Base-by-base conservation (phyloP, 1,140 invertebrate genomes). In the Rhopalosiphum padi region DNA sequence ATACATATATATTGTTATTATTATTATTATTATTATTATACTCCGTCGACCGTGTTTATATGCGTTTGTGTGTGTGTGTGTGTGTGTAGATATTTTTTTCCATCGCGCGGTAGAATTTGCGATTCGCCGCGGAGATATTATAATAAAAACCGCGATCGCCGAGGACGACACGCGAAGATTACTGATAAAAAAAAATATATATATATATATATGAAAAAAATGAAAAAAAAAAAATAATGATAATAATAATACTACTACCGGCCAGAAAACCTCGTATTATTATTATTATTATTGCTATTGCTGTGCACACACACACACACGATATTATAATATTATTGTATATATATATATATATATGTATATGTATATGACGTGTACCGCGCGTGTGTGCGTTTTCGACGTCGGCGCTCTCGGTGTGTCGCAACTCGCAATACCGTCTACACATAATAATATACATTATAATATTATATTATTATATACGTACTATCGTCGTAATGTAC, bases 141-240 rank as follows among this genome's bases (percentile, higher is more conserved):
- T 77, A 77, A 77, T 68, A 77, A 77, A 77, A 77, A 77, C 60
- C 60, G 60, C 60, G 60, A 77, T 77, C 60, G 60, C 30, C 60
- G 60, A 77, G 60, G 60, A 77, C 60, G 60, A 77, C 60, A 77
- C 60, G 60, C 60, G 30, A 77, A 77, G 60, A 77, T 77, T 77
- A 77, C 60, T 77, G 60, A 77, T 77, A 77, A 77, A 35, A 68
- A 68, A 30, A 30, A 30, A 7, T 8, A 46, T 43, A 43, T n/a
- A 43, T 43, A 46, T 8, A 60, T 11, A 60, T 60, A 25, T 41
- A 41, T 41, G 2, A 3, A 41, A 41, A 68, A 68, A 68, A 68
- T 22, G 18, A 22, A 11, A 60, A 30, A 68, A 68, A 68, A n/a
- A 51, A 9, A 9, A 46, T 46, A 46, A 46, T 46, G 15, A 68